Evolutionary conservation across 2,113 vertebrate species (phyloP).

Genomic region (Nothobranchius kuhntae): DNA sequence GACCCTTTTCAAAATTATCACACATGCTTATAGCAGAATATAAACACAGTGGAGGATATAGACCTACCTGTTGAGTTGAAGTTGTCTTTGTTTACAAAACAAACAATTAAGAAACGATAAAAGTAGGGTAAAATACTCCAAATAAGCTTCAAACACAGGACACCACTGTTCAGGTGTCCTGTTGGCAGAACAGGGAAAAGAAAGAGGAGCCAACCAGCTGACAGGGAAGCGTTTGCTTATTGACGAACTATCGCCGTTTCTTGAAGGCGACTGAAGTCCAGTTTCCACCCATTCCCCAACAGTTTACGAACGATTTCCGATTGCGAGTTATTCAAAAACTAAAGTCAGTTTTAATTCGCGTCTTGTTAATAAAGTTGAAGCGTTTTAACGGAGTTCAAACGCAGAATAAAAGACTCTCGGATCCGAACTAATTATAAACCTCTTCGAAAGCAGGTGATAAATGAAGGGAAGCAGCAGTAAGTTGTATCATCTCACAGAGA

Average conservation of each 20-base stretch:
- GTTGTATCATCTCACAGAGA: conserved; percentile 14
- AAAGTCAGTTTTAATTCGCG: too few species aligned
- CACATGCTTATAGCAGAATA: too few species aligned
- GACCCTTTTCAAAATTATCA: too few species aligned
- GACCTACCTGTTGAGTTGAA: conserved; percentile 3
- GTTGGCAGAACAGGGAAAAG: conserved; percentile 30
- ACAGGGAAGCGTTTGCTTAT: conserved; percentile 40
- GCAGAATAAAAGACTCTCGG: background rate
- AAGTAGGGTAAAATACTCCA: background rate
- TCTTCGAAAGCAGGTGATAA: background rate
- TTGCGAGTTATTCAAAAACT: background rate
- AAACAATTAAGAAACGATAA: background rate
- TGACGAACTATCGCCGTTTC: conserved; percentile 36
- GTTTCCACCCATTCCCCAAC: conserved; percentile 48
- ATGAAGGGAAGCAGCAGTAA: background rate
- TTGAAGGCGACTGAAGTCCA: conserved; percentile 43
- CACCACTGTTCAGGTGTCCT: conserved; percentile 4
- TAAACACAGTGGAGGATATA: too few species aligned
- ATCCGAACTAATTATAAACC: too few species aligned
- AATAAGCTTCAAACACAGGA: conserved; percentile 26
- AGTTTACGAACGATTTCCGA: background rate
- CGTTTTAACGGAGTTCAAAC: background rate
- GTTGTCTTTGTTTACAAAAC: background rate
- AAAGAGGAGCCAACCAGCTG: conserved; percentile 23
- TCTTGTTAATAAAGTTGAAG: background rate